These are phyloP conservation scores for Vireo altiloquus DNA, from an alignment of 2,113 vertebrate genomes.

Conservation along the genomic window DNA sequence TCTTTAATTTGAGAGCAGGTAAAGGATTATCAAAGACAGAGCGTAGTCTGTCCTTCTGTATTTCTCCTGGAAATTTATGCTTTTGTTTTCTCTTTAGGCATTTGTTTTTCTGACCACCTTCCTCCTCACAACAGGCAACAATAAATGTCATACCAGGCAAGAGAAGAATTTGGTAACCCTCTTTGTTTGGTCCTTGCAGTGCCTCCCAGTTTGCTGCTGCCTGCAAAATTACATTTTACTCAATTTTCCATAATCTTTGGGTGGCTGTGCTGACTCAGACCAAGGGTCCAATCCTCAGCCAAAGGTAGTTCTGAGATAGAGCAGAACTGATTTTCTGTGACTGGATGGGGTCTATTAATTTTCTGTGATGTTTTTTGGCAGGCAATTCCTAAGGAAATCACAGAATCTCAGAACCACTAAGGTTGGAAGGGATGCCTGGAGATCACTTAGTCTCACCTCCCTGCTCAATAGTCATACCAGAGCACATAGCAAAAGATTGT, in stretches of 20 bases:
- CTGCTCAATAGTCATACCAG: no score
- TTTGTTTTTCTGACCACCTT: background rate
- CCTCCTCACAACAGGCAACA: no score
- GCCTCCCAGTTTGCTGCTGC: background rate
- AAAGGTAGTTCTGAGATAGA: background rate
- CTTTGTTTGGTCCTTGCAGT: background rate
- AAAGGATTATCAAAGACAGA: background rate
- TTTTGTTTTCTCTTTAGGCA: background rate
- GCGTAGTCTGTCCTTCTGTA: fast-evolving
- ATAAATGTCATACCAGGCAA: background rate
- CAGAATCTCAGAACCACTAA: background rate
- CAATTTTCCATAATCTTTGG: background rate
- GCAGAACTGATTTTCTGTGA: background rate
- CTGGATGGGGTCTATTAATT: background rate
- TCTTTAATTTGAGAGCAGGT: background rate
- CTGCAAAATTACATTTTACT: background rate
- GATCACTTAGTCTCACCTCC: background rate
- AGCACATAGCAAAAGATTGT: background rate
- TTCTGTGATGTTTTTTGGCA: background rate
- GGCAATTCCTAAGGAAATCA: background rate
- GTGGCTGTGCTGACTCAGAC: background rate
- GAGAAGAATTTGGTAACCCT: background rate
- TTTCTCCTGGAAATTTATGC: background rate
- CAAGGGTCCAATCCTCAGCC: background rate
- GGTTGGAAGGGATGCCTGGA: background rate